These are phyloP conservation scores for Pollicipes pollicipes DNA, from an alignment of 1,140 invertebrate species.

Conservation along the genomic window DNA sequence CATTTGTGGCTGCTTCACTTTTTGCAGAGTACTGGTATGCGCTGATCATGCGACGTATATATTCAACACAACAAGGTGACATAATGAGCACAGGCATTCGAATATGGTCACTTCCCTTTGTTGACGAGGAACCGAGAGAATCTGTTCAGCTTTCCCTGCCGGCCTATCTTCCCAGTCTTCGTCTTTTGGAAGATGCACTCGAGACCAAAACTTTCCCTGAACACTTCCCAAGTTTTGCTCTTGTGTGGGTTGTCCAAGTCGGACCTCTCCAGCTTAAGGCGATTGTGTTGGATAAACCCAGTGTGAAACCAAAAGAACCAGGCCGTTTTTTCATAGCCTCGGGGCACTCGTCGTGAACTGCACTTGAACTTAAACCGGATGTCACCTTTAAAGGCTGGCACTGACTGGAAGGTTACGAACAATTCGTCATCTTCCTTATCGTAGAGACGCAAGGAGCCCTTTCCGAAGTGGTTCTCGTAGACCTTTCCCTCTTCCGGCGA, in stretches of 20 bases:
- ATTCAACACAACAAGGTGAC: no score
- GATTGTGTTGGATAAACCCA: constrained; percentile 30
- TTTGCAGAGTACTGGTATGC: no score
- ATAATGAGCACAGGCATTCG: no score
- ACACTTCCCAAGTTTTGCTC: constrained; percentile 28
- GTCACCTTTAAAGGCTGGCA: neutral
- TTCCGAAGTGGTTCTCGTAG: neutral
- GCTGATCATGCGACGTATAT: no score
- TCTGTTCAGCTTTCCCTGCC: no score
- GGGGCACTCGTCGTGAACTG: constrained; percentile 26
- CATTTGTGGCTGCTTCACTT: no score
- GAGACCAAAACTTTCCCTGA: neutral
- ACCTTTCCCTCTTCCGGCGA: neutral
- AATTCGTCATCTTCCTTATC: neutral
- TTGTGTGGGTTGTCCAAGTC: constrained; percentile 39
- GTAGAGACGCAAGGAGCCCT: neutral
- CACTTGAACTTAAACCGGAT: neutral
- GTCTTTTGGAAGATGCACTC: neutral
- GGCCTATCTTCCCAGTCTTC: neutral
- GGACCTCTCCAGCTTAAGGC: constrained; percentile 27
- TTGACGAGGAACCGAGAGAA: no score
- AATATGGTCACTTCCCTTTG: no score
- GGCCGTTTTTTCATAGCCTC: constrained; percentile 35
- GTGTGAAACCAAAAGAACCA: constrained; percentile 41
- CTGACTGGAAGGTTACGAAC: neutral